Evolutionary conservation across 2,888 invertebrate species (phyloP).

Genomic region (Drosophila cyrtoloma): DNA sequence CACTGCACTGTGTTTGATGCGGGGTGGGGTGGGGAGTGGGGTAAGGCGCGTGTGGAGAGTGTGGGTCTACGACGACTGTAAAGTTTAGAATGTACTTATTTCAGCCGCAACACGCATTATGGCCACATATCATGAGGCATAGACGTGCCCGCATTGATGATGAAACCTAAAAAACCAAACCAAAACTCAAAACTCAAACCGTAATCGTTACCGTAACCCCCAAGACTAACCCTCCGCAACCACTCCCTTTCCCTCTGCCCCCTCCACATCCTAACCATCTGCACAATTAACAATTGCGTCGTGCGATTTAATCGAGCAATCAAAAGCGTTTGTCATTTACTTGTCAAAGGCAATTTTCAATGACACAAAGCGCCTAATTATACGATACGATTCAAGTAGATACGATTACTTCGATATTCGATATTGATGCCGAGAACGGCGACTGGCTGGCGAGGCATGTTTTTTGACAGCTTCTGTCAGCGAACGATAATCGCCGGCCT

Average conservation of each 20-base stretch:
- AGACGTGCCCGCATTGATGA: constrained; percentile 63
- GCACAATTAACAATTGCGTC: constrained; percentile 71
- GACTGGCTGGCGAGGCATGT: constrained; percentile 44
- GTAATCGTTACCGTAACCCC: constrained; percentile 14
- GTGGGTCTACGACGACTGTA: constrained; percentile 24
- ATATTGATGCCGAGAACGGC: constrained; percentile 24
- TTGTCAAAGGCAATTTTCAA: constrained; percentile 74
- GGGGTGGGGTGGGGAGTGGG: background rate
- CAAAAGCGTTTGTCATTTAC: constrained; percentile 76
- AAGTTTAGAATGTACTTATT: constrained; percentile 73
- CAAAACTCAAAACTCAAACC: constrained; percentile 26
- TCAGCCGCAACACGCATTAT: constrained; percentile 73
- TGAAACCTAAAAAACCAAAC: constrained; percentile 36
- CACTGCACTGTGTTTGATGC: background rate
- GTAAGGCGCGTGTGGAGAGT: background rate
- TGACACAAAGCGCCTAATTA: constrained; percentile 70
- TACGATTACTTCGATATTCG: constrained; percentile 16
- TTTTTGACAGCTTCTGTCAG: constrained; percentile 67
- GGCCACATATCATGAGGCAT: constrained; percentile 69
- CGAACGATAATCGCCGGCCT: constrained; percentile 17
- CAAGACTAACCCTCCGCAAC: background rate
- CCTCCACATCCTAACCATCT: background rate
- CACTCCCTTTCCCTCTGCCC: background rate
- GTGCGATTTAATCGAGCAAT: constrained; percentile 78
- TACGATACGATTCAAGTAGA: constrained; percentile 40